phyloP scores from a whole-genome alignment of 2,888 invertebrate genomes.

The Priocnemis perturbator region DNA sequence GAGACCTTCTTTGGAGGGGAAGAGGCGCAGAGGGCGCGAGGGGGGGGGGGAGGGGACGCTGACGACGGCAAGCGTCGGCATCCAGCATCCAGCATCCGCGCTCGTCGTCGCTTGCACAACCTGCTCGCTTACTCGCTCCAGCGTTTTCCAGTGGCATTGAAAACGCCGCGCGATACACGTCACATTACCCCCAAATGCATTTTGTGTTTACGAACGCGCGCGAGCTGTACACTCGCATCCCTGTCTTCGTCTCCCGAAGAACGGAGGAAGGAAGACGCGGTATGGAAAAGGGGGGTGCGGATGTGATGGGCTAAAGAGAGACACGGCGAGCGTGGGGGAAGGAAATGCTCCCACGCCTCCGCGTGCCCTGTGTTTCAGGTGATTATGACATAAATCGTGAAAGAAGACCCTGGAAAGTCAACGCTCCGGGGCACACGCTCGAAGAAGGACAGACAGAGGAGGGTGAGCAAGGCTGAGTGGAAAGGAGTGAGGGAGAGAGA shows the following conservation, averaged over 20 bases:
- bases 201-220: conserved; percentile 54
- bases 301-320: conserved; percentile 31
- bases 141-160: conserved; percentile 64
- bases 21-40: conserved; percentile 23
- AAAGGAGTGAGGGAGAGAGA: conserved; percentile 3
- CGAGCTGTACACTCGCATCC: conserved; percentile 24
- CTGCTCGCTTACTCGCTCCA: conserved; percentile 34
- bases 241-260: conserved; percentile 8
- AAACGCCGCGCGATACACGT: conserved; percentile 65
- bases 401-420: conserved; percentile 57
- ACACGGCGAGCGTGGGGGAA: conserved; percentile 32
- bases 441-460: conserved; percentile 36
- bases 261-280: not conserved
- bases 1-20: conserved; percentile 40
- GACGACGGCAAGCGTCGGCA: conserved; percentile 18
- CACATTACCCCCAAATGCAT: conserved; percentile 70
- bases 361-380: conserved; percentile 60
- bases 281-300: not conserved
- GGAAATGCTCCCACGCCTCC: conserved; percentile 24
- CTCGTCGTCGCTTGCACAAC: conserved; percentile 41
- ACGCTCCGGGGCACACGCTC: conserved; percentile 47
- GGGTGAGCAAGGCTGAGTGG: conserved; percentile 9
- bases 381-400: conserved; percentile 70
- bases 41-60: not conserved
- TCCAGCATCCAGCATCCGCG: conserved; percentile 38